These are phyloP conservation scores for Sander vitreus DNA, from an alignment of 2,113 vertebrate species.

Conservation along the genomic window DNA sequence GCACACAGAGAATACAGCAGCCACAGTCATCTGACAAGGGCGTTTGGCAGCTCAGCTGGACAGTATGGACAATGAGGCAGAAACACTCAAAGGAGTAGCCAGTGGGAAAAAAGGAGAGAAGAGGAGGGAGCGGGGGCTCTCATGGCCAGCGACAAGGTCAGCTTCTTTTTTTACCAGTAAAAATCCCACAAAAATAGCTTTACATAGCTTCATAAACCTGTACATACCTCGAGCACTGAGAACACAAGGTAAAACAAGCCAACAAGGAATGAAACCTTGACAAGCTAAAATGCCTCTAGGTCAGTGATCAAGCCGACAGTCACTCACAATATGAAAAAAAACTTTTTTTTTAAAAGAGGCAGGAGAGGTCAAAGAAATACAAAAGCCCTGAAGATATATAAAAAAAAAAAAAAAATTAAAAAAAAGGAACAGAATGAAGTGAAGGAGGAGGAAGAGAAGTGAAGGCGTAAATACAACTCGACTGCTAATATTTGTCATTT, in stretches of 20 bases:
- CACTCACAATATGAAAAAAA: neutral
- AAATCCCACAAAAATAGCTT: constrained; percentile 28
- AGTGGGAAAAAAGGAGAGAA: constrained; percentile 22
- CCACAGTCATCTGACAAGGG: constrained; percentile 48
- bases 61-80: constrained; percentile 59
- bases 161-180: constrained; percentile 35
- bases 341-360: constrained; percentile 7
- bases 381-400: constrained; percentile 17
- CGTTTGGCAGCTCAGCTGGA: constrained; percentile 35
- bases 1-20: constrained; percentile 44
- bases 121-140: neutral
- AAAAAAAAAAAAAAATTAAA: constrained; percentile 1
- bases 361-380: constrained; percentile 8
- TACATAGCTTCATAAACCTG: neutral
- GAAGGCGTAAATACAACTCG: neutral
- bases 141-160: constrained; percentile 60
- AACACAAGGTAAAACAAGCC: neutral
- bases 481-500: constrained; percentile 10
- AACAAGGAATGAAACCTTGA: constrained; percentile 42
- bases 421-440: neutral
- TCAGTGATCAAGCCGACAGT: constrained; percentile 34
- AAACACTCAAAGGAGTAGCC: constrained; percentile 60
- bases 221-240: constrained; percentile 1
- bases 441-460: neutral
- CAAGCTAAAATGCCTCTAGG: constrained; percentile 39